phyloP scores from a whole-genome alignment of 2,888 invertebrate genomes.

The Caenorhabditis virilis region DNA sequence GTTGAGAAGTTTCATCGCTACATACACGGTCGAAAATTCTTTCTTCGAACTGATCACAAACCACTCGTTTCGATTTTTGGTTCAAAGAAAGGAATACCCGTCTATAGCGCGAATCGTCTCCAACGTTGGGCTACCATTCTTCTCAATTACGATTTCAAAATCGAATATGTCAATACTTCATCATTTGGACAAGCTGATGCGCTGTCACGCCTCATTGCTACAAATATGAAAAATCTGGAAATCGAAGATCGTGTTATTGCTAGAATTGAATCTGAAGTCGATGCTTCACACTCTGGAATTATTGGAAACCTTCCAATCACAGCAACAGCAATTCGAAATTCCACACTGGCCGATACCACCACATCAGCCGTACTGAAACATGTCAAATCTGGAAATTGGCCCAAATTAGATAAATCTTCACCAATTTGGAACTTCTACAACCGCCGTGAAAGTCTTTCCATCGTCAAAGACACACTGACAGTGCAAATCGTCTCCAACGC shows the following conservation, averaged over 20 bases:
- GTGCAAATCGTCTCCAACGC: conserved; percentile 60
- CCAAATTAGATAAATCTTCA: too few species aligned
- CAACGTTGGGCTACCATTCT: conserved; percentile 62
- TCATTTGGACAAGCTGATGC: conserved; percentile 66
- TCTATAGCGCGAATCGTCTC: conserved; percentile 61
- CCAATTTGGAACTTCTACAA: too few species aligned
- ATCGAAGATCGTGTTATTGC: conserved; percentile 23
- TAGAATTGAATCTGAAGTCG: conserved; percentile 12
- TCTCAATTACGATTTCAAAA: conserved; percentile 67
- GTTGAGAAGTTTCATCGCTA: conserved; percentile 24
- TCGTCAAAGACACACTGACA: too few species aligned
- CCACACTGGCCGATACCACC: conserved; percentile 5
- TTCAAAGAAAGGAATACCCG: conserved; percentile 48
- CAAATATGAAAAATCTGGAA: conserved; percentile 6
- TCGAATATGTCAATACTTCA: conserved; percentile 58
- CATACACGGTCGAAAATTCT: conserved; percentile 21
- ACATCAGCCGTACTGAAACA: too few species aligned
- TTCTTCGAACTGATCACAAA: conserved; percentile 27
- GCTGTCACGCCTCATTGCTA: conserved; percentile 58
- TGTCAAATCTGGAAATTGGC: too few species aligned
- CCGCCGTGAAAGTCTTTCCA: too few species aligned
- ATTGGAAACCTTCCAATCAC: conserved; percentile 8
- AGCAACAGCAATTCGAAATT: not conserved
- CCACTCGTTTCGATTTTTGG: conserved; percentile 41
- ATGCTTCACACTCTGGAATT: not conserved